A percentile compares a stretch with the other conserved stretches of the same genome.
These are phyloP conservation scores for Melipona bicolor DNA, from an alignment of 2,888 invertebrate genomes.

Conservation along the genomic window DNA sequence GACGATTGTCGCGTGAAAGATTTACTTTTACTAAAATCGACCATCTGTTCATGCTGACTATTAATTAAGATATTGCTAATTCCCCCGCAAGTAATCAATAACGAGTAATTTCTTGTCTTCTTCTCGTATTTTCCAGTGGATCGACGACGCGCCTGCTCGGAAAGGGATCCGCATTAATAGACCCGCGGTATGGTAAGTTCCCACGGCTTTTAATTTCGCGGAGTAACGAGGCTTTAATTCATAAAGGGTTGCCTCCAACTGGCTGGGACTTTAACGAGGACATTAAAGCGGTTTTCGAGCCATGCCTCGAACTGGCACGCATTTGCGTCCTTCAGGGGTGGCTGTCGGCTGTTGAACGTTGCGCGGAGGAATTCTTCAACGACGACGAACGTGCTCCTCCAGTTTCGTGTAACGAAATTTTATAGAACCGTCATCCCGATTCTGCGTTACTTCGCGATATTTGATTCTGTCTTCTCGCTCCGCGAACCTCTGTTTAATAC, in stretches of 20 bases:
- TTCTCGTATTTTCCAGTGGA: conserved; percentile 28
- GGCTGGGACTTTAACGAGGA: conserved; percentile 73
- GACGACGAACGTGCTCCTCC: conserved; percentile 29
- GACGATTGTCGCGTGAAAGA: too few species aligned
- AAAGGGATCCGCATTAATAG: conserved; percentile 39
- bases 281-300: conserved; percentile 75
- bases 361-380: conserved; percentile 41
- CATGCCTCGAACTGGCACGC: conserved; percentile 66
- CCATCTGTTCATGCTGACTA: too few species aligned
- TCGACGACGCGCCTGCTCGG: conserved; percentile 45
- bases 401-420: conserved; percentile 49
- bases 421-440: conserved; percentile 17
- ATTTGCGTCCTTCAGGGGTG: conserved; percentile 67
- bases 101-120: background rate
- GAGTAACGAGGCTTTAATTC: conserved; percentile 75
- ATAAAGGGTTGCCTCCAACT: conserved; percentile 62
- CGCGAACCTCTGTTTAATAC: too few species aligned
- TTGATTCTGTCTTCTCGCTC: background rate
- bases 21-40: too few species aligned
- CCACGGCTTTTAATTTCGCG: conserved; percentile 75
- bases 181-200: conserved; percentile 60
- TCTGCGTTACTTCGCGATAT: conserved; percentile 6
- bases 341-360: conserved; percentile 52
- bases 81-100: background rate
- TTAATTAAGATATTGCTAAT: background rate